A percentile compares a stretch with the other conserved stretches of the same genome.
Evolutionary conservation across 1,140 invertebrate genomes (phyloP).

Genomic region (Drosophila sulfurigaster): DNA sequence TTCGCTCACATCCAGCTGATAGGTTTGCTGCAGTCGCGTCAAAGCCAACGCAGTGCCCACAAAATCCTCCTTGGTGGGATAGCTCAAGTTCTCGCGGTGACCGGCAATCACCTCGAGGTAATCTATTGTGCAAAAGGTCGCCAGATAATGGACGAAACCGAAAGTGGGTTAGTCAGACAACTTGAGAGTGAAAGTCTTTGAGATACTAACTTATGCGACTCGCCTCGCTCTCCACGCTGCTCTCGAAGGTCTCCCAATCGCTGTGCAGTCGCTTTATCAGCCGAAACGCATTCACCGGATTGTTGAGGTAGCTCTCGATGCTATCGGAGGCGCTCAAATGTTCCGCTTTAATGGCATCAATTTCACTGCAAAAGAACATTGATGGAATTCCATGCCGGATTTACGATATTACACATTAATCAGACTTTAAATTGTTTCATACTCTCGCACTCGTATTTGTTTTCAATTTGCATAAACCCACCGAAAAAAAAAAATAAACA

Average conservation of each 20-base stretch:
- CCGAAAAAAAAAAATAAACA: neutral
- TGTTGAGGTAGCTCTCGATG: conserved; percentile 93
- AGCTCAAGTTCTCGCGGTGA: conserved; percentile 89
- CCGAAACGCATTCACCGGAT: conserved; percentile 98
- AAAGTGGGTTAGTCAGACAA: conserved; percentile 26
- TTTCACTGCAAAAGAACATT: conserved; percentile 86
- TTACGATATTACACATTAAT: conserved; percentile 31
- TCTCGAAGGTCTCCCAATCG: conserved; percentile 91
- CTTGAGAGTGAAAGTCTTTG: neutral
- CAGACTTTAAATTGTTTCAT: conserved; percentile 44
- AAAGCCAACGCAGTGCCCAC: conserved; percentile 96
- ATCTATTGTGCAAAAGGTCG: conserved; percentile 84
- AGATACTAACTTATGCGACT: conserved; percentile 53
- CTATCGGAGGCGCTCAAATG: conserved; percentile 91
- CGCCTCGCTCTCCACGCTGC: conserved; percentile 49
- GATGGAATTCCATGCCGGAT: conserved; percentile 8
- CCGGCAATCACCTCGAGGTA: conserved; percentile 90
- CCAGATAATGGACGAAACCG: neutral
- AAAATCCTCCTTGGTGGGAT: conserved; percentile 94
- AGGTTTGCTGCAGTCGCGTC: conserved; percentile 97
- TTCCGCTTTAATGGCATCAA: conserved; percentile 89
- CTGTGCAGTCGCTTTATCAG: conserved; percentile 96
- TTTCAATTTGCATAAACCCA: conserved; percentile 49
- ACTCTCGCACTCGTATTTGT: conserved; percentile 17
- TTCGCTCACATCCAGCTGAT: conserved; percentile 94